Evolutionary conservation across 2,888 invertebrate species (phyloP).

Genomic region (Piscicola geometra): DNA sequence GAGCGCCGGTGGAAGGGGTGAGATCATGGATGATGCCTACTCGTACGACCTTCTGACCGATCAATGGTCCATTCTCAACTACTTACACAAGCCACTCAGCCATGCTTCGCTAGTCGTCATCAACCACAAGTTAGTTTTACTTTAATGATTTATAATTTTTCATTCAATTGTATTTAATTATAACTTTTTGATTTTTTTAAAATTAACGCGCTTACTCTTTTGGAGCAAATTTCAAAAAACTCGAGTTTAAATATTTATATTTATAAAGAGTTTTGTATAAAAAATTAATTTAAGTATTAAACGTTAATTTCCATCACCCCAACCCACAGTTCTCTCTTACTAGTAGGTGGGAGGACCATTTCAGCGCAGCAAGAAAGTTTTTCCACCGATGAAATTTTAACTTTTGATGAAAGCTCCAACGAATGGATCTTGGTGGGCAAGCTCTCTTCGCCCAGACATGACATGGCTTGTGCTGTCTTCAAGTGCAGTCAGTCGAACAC

Average conservation of each 20-base stretch:
- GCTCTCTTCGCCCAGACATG: constrained; percentile 5
- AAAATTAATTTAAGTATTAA: too few relatives aligned
- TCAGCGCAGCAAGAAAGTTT: neutral
- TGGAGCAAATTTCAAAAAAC: too few relatives aligned
- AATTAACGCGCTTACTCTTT: too few relatives aligned
- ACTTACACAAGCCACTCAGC: constrained; percentile 16
- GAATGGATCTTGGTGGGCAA: constrained; percentile 16
- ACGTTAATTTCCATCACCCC: too few relatives aligned
- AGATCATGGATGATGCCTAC: constrained; percentile 19
- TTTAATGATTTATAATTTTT: too few relatives aligned
- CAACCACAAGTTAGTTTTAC: neutral
- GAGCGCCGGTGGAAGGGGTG: neutral
- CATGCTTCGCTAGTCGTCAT: constrained; percentile 26
- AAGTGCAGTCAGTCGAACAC: neutral
- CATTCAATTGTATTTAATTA: too few relatives aligned
- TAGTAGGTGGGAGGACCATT: constrained; percentile 22
- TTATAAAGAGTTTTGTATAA: too few relatives aligned
- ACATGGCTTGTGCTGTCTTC: constrained; percentile 18
- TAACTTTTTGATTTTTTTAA: too few relatives aligned
- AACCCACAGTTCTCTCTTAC: constrained; percentile 2
- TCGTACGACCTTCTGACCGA: constrained; percentile 8
- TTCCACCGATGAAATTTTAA: constrained; percentile 9
- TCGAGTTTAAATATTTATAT: too few relatives aligned
- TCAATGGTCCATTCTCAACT: constrained; percentile 21
- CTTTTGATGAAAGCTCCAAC: constrained; percentile 14